phyloP scores from a whole-genome alignment of 2,797 vertebrate genomes.

The Carduelis carduelis region DNA sequence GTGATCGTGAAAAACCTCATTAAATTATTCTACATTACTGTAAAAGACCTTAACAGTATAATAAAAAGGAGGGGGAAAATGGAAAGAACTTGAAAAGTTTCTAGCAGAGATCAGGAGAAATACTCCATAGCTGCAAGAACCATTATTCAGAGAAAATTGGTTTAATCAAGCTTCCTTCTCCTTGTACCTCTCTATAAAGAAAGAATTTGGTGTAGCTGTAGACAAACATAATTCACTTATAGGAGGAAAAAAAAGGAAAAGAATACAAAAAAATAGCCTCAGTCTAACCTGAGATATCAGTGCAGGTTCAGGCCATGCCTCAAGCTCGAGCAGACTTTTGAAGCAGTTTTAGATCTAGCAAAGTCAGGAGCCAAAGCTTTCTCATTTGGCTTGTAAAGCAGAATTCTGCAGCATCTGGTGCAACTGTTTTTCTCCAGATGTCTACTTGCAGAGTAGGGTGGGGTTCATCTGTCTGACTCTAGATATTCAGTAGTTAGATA shows the following conservation, averaged over 20 bases:
- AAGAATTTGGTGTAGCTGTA: not conserved
- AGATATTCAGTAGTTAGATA: not conserved
- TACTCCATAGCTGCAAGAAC: not conserved
- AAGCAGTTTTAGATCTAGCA: not conserved
- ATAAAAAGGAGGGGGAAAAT: not conserved
- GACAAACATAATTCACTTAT: not conserved
- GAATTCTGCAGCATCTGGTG: not conserved
- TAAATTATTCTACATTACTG: conserved; percentile 25
- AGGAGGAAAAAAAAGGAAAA: not conserved
- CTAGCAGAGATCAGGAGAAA: not conserved
- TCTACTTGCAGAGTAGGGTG: not conserved
- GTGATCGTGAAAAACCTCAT: conserved; percentile 12
- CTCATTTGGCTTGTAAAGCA: not conserved
- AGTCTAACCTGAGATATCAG: not conserved
- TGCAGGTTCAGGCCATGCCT: not conserved
- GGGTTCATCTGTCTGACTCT: not conserved
- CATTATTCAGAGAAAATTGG: not conserved
- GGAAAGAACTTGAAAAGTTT: not conserved
- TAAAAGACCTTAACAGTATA: not conserved
- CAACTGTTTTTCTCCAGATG: not conserved
- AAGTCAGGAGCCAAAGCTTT: not conserved
- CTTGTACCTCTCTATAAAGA: not conserved
- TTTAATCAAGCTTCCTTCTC: not conserved
- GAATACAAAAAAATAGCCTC: accelerated
- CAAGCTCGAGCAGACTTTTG: not conserved